A percentile compares a stretch with the other conserved stretches of the same genome.
phyloP scores from a whole-genome alignment of 2,113 vertebrate species.

The Pampusana beccarii region DNA sequence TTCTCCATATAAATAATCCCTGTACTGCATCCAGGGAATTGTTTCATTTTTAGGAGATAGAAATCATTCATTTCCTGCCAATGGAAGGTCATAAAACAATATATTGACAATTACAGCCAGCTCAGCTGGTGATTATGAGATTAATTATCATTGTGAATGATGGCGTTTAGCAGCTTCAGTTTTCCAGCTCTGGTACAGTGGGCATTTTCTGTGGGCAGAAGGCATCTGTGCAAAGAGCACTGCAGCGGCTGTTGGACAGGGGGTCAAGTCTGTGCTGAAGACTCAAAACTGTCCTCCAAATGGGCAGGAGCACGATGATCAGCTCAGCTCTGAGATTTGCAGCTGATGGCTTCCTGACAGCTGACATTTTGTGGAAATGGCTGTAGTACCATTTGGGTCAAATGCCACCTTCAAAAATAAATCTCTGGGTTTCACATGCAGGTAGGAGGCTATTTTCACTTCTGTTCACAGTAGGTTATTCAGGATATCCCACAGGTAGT shows the following conservation, averaged over 20 bases:
- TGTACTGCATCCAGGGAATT: neutral
- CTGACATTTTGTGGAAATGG: neutral
- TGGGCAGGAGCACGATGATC: rapidly evolving
- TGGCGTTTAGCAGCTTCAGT: neutral
- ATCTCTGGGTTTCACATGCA: neutral
- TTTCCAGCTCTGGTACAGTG: neutral
- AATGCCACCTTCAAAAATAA: neutral
- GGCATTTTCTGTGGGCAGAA: neutral
- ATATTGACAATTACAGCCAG: conserved; percentile 38
- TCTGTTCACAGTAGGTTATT: neutral
- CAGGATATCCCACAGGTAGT: neutral
- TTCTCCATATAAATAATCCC: conserved; percentile 37
- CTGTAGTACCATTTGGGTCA: neutral
- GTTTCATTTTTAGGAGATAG: conserved; percentile 42
- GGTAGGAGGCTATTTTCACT: neutral
- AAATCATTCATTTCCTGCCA: conserved; percentile 59
- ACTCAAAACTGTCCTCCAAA: neutral
- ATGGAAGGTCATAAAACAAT: conserved; percentile 44
- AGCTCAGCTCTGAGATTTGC: neutral
- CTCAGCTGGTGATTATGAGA: conserved; percentile 51
- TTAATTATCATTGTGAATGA: conserved; percentile 36
- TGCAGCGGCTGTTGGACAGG: neutral
- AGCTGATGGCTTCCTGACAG: neutral
- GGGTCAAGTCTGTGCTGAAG: neutral
- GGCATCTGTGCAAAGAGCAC: neutral